Conservation (phyloP, 2,113 vertebrate species). For the Nansenia antarctica region DNA sequence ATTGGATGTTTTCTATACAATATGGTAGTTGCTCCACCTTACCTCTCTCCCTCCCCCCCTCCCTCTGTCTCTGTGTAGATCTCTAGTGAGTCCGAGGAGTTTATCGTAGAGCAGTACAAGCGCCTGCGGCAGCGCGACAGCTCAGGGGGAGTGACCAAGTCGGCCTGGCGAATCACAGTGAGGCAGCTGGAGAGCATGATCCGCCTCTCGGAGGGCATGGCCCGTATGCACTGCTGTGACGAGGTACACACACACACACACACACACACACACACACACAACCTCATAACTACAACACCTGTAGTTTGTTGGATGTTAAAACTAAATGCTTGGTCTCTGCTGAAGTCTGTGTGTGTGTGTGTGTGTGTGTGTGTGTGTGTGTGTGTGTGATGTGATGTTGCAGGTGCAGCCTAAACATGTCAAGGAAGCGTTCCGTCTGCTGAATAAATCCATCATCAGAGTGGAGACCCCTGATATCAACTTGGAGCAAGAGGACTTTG, state of each 20-base stretch:
- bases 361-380: neutral
- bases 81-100: constrained; percentile 95
- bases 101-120: constrained; percentile 99
- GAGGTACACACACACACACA: constrained; percentile 76
- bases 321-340: too few species aligned
- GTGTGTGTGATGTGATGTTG: neutral
- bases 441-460: constrained; percentile 98
- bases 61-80: constrained; percentile 74
- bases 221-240: constrained; percentile 98
- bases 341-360: too few species aligned
- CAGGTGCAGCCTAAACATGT: constrained; percentile 98
- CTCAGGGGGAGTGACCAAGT: constrained; percentile 85
- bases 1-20: too few species aligned
- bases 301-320: neutral
- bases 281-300: neutral
- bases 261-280: neutral
- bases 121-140: constrained; percentile 91
- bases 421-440: constrained; percentile 95
- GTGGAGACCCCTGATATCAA: constrained; percentile 98
- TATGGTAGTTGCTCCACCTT: too few species aligned
- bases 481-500: constrained; percentile 94
- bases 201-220: constrained; percentile 95
- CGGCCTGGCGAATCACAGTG: constrained; percentile 96
- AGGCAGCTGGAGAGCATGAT: constrained; percentile 98
- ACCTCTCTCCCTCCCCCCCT: too few species aligned